Evolutionary conservation across 2,888 invertebrate species (phyloP).

Genomic region (Yponomeuta plumbellus): DNA sequence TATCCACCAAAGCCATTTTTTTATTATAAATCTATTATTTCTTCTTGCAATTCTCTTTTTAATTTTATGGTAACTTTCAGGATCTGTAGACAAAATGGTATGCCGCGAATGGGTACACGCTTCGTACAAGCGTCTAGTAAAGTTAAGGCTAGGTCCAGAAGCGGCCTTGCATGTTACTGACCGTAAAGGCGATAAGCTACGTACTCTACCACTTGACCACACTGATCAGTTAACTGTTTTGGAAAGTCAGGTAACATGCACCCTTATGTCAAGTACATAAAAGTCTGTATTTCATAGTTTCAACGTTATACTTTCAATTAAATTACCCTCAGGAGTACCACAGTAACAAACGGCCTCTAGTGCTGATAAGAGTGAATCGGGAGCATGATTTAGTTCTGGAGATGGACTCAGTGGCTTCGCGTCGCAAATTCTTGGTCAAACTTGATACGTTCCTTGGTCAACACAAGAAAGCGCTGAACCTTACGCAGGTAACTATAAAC

Average conservation of each 20-base stretch:
- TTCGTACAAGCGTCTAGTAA: conserved; percentile 91
- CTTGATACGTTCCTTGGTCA: conserved; percentile 89
- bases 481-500: conserved; percentile 78
- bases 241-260: conserved; percentile 84
- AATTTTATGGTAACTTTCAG: conserved; percentile 35
- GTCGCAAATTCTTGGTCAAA: conserved; percentile 91
- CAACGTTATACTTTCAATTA: neutral
- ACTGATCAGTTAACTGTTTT: conserved; percentile 89
- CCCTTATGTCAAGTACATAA: neutral
- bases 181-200: conserved; percentile 92
- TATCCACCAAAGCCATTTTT: too few relatives aligned
- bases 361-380: conserved; percentile 86
- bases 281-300: too few relatives aligned
- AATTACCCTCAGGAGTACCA: conserved; percentile 73
- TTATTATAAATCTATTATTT: too few relatives aligned
- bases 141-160: conserved; percentile 93
- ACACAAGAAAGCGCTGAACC: conserved; percentile 88
- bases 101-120: conserved; percentile 97
- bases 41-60: too few relatives aligned
- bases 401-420: conserved; percentile 86
- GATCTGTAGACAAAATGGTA: conserved; percentile 92
- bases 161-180: conserved; percentile 90
- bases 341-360: conserved; percentile 86
- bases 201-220: conserved; percentile 86
- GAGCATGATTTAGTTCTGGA: conserved; percentile 96